Base-by-base conservation (phyloP, 1,140 invertebrate genomes). In the Colletes latitarsis region DNA sequence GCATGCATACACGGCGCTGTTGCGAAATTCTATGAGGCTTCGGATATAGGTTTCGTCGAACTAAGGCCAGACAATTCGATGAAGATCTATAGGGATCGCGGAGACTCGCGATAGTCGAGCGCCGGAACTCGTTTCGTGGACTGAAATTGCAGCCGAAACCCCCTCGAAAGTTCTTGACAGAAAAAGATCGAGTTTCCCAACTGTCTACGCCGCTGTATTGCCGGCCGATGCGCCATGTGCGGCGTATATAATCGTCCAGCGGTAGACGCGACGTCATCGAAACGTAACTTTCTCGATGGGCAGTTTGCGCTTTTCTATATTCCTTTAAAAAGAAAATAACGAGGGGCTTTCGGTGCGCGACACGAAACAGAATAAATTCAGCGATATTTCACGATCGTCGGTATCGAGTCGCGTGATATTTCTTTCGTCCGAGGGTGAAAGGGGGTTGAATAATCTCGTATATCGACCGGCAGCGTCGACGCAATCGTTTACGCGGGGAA, bases 131-230 rank as follows among this genome's bases (percentile, higher is more conserved):
- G 64, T 82, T 60, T 43, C 68, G 62, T 6, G 39, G 21, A 41
- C 14, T 53, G 70, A 74, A 82, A 74, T 80, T 82, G 69, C 71
- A 62, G 57, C 19, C 70, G 58, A 74, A 41, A 46, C 63, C 12
- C 64, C 21, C 19, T 9, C 55, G 49, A 55, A 80, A 82, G 30
- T 80, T 68, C 55, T 41, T 72, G 70, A 70, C 77, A 58, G 49
- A 80, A 80, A 80, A 73, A 69, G 71, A 80, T 73, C 46, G 66
- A 73, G 63, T 80, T 80, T 68, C 8, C 57, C 77, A 73, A 74
- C 57, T 69, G 64, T 73, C 67, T 57, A 68, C 49, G 19, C 57
- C 52, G 15, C 15, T 66, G 43, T n/a, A n/a, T 21, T 9, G 39
- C 15, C 12, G 43, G 17, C 43, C 19, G 43, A 66, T 69, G 55